Evolutionary conservation across 2,113 vertebrate species (phyloP), one percentile per base, ranked within the genome.

Genomic region (Apaloderma vittatum): DNA sequence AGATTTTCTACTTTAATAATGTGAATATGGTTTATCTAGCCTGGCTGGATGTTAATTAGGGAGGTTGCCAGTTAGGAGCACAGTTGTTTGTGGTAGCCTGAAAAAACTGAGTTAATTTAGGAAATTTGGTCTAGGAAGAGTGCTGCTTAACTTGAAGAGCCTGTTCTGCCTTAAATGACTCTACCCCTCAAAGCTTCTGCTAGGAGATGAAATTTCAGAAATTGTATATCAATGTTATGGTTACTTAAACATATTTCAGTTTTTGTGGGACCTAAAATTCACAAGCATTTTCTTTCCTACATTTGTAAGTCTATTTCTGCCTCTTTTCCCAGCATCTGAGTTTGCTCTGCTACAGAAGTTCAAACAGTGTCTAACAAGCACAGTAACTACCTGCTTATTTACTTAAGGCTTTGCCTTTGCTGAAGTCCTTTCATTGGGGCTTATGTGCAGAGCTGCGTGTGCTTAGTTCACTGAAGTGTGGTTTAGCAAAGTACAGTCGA

Each of bases 371-470:
- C n/a, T 46, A 91, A 90, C 49, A 90, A 36, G 61, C 57, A 88
- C 78, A 65, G 72, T 66, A 92, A 74, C 67, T 84, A 36, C 63
- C 58, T 2, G 3, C 49, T 74, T 95, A 88, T 94, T 95, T 96
- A 83, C 91, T 91, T 58, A 80, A n/a, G 91, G 68, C 51, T 94
- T 95, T 92, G 86, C 74, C 90, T 92, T 86, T 90, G n/a, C 71
- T 74, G 22, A 92, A 86, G 75, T 58, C 36, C 36, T 93, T 93
- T 88, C 79, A 51, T 14, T 88, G 34, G 59, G 46, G 6, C 11
- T 91, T 77, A 86, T 62, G 63, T 57, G 55, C 86, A 61, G 62
- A 76, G 43, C 73, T 79, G 40, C 46, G 70, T 23, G 82, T 77
- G 46, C 67, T 66, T 70, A 91, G 72, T 43, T 94, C 86, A 73